Percentiles rank a stretch among this genome's conserved stretches.
Evolutionary conservation across 2,888 invertebrate species (phyloP).

Genomic region (Lamproptera curius): DNA sequence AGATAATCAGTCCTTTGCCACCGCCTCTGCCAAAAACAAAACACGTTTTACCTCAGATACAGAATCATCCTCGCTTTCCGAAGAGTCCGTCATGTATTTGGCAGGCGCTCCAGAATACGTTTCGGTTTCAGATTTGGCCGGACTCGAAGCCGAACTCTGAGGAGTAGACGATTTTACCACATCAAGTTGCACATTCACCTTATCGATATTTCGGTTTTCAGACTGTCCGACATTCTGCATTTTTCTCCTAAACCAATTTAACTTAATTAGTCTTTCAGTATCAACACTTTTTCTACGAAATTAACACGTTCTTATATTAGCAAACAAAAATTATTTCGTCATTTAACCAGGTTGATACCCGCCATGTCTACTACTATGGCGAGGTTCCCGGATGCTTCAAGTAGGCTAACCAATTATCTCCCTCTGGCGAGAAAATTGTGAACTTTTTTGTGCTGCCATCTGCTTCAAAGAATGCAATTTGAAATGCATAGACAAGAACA

Average conservation of each 20-base stretch:
- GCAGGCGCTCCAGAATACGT: constrained; percentile 90
- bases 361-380: constrained; percentile 91
- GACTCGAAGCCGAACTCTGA: constrained; percentile 90
- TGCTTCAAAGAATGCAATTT: constrained; percentile 48
- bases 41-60: constrained; percentile 93
- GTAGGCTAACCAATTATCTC: constrained; percentile 75
- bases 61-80: constrained; percentile 97
- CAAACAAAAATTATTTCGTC: constrained; percentile 80
- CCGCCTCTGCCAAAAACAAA: constrained; percentile 76
- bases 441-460: constrained; percentile 62
- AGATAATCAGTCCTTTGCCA: constrained; percentile 77
- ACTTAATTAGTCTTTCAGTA: constrained; percentile 76
- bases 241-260: constrained; percentile 84
- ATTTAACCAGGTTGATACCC: constrained; percentile 84
- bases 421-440: constrained; percentile 59
- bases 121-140: constrained; percentile 91
- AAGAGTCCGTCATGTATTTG: constrained; percentile 95
- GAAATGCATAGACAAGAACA: constrained; percentile 24
- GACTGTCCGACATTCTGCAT: constrained; percentile 95
- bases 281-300: constrained; percentile 74
- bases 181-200: constrained; percentile 86
- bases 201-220: constrained; percentile 90
- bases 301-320: constrained; percentile 76
- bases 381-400: constrained; percentile 82
- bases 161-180: constrained; percentile 87